Conservation (phyloP, 2,113 vertebrate genomes). For the Osmerus eperlanus region DNA sequence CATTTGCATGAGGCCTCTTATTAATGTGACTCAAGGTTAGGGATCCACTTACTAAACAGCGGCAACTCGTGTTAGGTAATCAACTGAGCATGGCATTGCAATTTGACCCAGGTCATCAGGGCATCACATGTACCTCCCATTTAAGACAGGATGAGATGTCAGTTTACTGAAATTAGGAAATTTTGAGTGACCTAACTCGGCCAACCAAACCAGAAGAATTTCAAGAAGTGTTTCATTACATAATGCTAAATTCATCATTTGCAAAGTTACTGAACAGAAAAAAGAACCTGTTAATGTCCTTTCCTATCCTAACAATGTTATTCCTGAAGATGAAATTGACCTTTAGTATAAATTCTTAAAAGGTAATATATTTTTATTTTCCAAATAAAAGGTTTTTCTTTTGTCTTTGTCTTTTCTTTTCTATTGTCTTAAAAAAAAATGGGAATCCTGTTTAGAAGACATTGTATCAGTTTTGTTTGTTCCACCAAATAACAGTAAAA, state of each 20-base stretch:
- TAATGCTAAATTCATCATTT: too few relatives aligned
- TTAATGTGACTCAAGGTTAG: slow-evolving; percentile 9
- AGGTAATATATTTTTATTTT: too few relatives aligned
- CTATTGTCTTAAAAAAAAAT: neutral
- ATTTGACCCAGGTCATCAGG: slow-evolving; percentile 3
- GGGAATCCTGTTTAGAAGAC: slow-evolving; percentile 9
- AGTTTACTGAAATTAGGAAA: too few relatives aligned
- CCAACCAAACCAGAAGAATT: too few relatives aligned
- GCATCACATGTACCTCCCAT: neutral
- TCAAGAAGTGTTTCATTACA: too few relatives aligned
- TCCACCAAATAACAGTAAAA: slow-evolving; percentile 20
- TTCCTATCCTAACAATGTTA: too few relatives aligned
- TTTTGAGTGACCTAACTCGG: too few relatives aligned
- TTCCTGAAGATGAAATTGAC: too few relatives aligned
- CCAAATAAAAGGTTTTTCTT: neutral
- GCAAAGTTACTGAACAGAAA: too few relatives aligned
- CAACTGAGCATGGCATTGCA: slow-evolving; percentile 10
- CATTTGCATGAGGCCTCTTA: neutral
- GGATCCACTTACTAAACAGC: slow-evolving; percentile 11
- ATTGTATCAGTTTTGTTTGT: slow-evolving; percentile 33
- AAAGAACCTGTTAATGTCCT: too few relatives aligned
- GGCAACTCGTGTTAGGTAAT: neutral
- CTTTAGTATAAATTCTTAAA: too few relatives aligned
- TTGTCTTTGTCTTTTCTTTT: neutral
- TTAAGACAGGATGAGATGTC: neutral